These are phyloP conservation scores for Synanceia verrucosa DNA, from an alignment of 2,797 vertebrate species.

Conservation along the genomic window DNA sequence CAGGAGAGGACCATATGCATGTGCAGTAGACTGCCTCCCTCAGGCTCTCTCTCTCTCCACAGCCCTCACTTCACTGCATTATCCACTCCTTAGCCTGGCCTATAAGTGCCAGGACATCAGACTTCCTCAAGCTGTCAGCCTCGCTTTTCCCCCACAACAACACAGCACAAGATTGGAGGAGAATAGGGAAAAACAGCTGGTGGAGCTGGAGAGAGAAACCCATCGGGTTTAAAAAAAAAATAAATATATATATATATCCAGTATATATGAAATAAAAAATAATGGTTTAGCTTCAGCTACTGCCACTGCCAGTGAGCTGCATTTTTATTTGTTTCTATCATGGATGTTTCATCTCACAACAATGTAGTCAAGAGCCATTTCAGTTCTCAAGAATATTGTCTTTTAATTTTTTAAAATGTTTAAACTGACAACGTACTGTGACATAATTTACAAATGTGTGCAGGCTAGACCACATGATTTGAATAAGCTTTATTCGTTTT, in stretches of 20 bases:
- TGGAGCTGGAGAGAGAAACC: slow-evolving; percentile 52
- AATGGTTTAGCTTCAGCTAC: slow-evolving; percentile 38
- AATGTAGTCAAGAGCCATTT: not conserved
- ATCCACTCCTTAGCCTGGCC: slow-evolving; percentile 59
- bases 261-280: too few species aligned
- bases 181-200: slow-evolving; percentile 59
- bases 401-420: slow-evolving; percentile 8
- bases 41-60: slow-evolving; percentile 45
- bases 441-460: slow-evolving; percentile 15
- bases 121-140: slow-evolving; percentile 75
- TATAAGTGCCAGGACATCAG: slow-evolving; percentile 71
- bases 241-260: too few species aligned
- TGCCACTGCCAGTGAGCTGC: slow-evolving; percentile 54
- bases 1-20: slow-evolving; percentile 77
- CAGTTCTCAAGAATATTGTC: not conserved
- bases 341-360: slow-evolving; percentile 23
- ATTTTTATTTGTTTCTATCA: slow-evolving; percentile 50
- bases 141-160: slow-evolving; percentile 46
- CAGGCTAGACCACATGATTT: not conserved
- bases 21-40: slow-evolving; percentile 69
- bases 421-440: not conserved
- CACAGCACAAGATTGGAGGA: slow-evolving; percentile 44
- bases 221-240: slow-evolving; percentile 6
- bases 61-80: slow-evolving; percentile 66
- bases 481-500: not conserved